Conservation (phyloP, 2,888 invertebrate genomes). For the Hoplodrina blanda region DNA sequence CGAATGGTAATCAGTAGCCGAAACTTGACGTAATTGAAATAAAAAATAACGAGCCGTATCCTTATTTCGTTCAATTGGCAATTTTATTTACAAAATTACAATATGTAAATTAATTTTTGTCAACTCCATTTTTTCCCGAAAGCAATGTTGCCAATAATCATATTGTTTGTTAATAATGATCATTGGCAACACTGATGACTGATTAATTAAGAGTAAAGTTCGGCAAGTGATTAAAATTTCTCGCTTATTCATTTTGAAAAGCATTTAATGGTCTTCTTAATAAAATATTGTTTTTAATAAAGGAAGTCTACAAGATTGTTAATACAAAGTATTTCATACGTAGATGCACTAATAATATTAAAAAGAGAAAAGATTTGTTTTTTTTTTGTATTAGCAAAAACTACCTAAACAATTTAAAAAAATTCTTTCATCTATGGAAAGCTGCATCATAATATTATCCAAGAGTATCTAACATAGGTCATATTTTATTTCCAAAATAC, state of each 20-base stretch:
- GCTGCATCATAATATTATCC: too few species aligned
- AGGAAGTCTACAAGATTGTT: too few species aligned
- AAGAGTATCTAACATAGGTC: too few species aligned
- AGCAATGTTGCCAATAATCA: conserved; percentile 42
- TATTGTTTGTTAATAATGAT: conserved; percentile 45
- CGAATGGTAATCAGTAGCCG: conserved; percentile 2
- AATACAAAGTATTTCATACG: too few species aligned
- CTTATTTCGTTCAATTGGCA: conserved; percentile 27
- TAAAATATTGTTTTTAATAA: conserved; percentile 8
- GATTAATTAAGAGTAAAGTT: conserved; percentile 8
- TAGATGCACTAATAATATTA: too few species aligned
- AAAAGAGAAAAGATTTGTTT: too few species aligned
- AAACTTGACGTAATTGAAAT: conserved; percentile 10
- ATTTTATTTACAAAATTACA: conserved; percentile 37
- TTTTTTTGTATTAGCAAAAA: too few species aligned
- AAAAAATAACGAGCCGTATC: conserved; percentile 49
- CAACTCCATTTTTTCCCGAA: conserved; percentile 18
- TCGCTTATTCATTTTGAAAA: conserved; percentile 14
- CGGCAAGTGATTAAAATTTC: conserved; percentile 7
- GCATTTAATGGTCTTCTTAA: not conserved
- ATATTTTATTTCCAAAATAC: too few species aligned
- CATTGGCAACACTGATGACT: conserved; percentile 42
- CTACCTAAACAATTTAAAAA: too few species aligned
- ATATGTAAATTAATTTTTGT: conserved; percentile 47
- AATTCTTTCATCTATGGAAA: too few species aligned